Evolutionary conservation across 2,888 invertebrate species (phyloP).

Genomic region (Pristionchus entomophagus): DNA sequence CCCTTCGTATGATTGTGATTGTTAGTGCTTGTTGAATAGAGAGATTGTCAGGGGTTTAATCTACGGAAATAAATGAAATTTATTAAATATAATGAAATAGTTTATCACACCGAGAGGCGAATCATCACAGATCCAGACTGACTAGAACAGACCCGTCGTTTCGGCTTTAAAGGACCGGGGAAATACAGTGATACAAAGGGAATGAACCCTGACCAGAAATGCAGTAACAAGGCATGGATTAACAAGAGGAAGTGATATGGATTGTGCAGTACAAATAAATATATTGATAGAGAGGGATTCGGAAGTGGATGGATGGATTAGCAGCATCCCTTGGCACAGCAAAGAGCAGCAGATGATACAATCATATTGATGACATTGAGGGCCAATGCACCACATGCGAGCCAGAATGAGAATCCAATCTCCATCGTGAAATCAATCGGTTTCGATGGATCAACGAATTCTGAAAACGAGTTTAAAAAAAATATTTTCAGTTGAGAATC

Average conservation of each 20-base stretch:
- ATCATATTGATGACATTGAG: conserved; percentile 57
- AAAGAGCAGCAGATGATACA: conserved; percentile 57
- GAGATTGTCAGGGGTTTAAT: not conserved
- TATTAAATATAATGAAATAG: not conserved
- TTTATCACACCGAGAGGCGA: not conserved
- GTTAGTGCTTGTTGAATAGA: not conserved
- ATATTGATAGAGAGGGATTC: no score
- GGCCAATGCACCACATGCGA: conserved; percentile 58
- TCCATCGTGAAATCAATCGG: not conserved
- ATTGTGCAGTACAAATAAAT: no score
- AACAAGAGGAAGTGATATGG: not conserved
- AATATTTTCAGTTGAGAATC: no score
- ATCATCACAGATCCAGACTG: conserved; percentile 20
- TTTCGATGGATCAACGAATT: no score
- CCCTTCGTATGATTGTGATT: not conserved
- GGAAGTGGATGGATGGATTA: conserved; percentile 46
- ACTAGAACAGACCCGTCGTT: not conserved
- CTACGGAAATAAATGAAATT: not conserved
- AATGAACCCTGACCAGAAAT: not conserved
- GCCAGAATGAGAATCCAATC: conserved; percentile 64
- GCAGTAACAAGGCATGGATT: no score
- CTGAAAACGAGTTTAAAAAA: no score
- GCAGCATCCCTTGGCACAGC: conserved; percentile 61
- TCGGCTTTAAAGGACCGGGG: not conserved
- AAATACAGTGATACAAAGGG: conserved; percentile 23